These are phyloP conservation scores for Celastrina argiolus DNA, from an alignment of 2,888 invertebrate genomes.

Conservation along the genomic window DNA sequence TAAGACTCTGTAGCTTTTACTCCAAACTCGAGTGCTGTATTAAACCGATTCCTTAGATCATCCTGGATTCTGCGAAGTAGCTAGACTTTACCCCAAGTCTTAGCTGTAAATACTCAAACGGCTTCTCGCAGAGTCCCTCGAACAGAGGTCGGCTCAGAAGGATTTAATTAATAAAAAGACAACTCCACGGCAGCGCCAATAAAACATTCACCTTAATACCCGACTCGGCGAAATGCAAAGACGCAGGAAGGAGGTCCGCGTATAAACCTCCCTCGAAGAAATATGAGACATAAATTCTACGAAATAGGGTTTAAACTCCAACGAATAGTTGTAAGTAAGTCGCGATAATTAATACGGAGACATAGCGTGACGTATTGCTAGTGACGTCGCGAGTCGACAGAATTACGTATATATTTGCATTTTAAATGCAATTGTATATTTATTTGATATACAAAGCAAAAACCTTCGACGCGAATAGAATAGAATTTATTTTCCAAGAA, in stretches of 20 bases:
- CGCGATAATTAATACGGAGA: neutral
- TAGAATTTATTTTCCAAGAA: no score
- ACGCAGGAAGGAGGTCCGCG: conserved; percentile 34
- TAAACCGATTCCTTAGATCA: neutral
- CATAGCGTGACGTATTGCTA: neutral
- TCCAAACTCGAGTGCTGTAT: neutral
- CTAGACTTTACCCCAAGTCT: neutral
- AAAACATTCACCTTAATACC: conserved; percentile 36
- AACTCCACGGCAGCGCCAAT: conserved; percentile 30
- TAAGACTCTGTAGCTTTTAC: no score
- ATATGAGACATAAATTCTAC: neutral
- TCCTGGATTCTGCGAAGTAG: neutral
- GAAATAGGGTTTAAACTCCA: neutral
- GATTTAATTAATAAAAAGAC: conserved; percentile 19
- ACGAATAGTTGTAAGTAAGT: neutral
- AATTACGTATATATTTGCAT: neutral
- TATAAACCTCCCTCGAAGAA: conserved; percentile 18
- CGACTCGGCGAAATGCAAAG: conserved; percentile 33
- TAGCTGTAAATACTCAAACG: neutral
- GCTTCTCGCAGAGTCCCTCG: neutral
- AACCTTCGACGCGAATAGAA: no score
- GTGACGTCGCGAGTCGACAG: neutral
- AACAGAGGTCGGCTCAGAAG: conserved; percentile 4
- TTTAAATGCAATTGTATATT: no score
- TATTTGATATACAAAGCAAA: no score